Conservation (phyloP, 1,140 invertebrate genomes). For the Dreissena polymorpha region DNA sequence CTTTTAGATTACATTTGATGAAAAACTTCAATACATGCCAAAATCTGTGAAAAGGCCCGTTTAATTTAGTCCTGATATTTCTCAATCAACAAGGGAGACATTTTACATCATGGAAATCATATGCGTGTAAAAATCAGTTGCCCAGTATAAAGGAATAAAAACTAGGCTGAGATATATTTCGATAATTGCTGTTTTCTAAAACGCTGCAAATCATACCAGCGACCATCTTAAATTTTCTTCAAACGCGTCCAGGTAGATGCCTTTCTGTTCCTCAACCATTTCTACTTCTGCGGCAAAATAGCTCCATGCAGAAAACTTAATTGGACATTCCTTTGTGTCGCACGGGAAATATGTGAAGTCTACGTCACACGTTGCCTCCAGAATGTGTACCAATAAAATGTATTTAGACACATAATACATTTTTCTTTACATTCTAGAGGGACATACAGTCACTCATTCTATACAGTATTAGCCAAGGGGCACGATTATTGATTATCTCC, state of each 20-base stretch:
- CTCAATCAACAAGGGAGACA: too few relatives aligned
- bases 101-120: too few relatives aligned
- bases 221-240: too few relatives aligned
- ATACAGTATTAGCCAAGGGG: background rate
- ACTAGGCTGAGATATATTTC: too few relatives aligned
- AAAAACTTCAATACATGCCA: too few relatives aligned
- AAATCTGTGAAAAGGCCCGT: too few relatives aligned
- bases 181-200: too few relatives aligned
- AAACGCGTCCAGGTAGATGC: slow-evolving; percentile 10
- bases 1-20: too few relatives aligned
- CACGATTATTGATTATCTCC: background rate
- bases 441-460: background rate
- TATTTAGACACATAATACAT: background rate
- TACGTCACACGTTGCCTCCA: slow-evolving; percentile 98
- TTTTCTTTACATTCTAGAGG: background rate
- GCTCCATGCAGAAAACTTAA: slow-evolving; percentile 76
- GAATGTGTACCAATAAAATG: slow-evolving; percentile 85
- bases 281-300: slow-evolving; percentile 74
- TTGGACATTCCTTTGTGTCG: slow-evolving; percentile 84
- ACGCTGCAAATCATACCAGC: too few relatives aligned
- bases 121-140: too few relatives aligned
- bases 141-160: too few relatives aligned
- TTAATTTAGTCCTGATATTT: too few relatives aligned
- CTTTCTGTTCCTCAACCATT: slow-evolving; percentile 14
- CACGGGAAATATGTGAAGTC: slow-evolving; percentile 89